phyloP scores from a whole-genome alignment of 1,140 invertebrate genomes.

The Drosophila suzukii region DNA sequence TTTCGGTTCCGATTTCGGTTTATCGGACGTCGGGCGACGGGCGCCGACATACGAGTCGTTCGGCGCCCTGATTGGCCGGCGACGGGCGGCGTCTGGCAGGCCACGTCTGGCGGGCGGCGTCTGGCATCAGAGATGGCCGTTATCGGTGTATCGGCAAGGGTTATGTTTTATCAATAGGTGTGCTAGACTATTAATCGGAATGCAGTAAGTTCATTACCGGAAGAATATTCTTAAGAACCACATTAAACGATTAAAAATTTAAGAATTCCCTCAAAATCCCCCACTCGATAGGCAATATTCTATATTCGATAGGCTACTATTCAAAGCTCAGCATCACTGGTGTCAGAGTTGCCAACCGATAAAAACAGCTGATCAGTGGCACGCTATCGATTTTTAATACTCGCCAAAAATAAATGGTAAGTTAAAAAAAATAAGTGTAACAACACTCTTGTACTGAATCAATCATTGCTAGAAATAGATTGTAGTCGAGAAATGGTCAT shows the following conservation, averaged over 20 bases:
- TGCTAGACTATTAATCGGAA: neutral
- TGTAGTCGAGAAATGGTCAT: no score
- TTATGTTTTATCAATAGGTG: neutral
- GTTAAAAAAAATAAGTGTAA: no score
- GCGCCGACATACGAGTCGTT: slow-evolving; percentile 27
- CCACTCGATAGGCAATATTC: neutral
- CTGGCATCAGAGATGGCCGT: slow-evolving; percentile 52
- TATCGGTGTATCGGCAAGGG: neutral
- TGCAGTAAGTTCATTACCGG: neutral
- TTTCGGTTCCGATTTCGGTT: slow-evolving; percentile 29
- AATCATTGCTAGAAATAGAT: no score
- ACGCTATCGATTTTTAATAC: neutral
- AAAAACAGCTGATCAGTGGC: neutral
- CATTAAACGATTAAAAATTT: neutral
- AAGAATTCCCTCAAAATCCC: neutral
- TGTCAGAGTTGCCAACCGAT: neutral
- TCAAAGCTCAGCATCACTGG: neutral
- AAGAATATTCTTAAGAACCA: neutral
- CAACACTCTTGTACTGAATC: no score
- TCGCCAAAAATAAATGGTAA: no score
- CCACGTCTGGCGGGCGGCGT: slow-evolving; percentile 62
- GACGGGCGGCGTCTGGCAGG: slow-evolving; percentile 65
- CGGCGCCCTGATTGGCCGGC: slow-evolving; percentile 49
- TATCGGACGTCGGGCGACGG: slow-evolving; percentile 13
- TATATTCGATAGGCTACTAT: neutral